Percentiles rank a stretch among this genome's conserved stretches.
These are phyloP conservation scores for Nasalis larvatus DNA, from an alignment of 2,113 vertebrate species.

Conservation along the genomic window DNA sequence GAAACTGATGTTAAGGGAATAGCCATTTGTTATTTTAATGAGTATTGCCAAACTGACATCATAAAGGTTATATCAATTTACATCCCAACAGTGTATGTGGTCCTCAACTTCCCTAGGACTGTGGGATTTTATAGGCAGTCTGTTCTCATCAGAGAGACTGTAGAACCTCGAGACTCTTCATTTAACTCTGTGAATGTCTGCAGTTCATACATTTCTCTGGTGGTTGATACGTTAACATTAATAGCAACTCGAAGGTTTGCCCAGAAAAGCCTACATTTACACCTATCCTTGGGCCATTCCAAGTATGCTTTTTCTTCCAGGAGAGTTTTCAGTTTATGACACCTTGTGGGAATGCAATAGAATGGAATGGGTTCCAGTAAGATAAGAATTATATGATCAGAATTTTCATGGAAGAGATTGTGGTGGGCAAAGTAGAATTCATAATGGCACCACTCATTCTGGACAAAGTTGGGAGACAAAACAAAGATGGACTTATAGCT, in stretches of 20 bases:
- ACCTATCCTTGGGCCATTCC: conserved; percentile 91
- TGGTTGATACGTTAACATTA: conserved; percentile 69
- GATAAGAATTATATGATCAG: conserved; percentile 86
- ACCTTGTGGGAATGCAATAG: conserved; percentile 88
- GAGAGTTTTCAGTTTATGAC: conserved; percentile 89
- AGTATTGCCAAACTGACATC: not conserved
- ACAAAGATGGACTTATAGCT: conserved; percentile 91
- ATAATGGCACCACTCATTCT: conserved; percentile 93
- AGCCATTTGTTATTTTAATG: conserved; percentile 21
- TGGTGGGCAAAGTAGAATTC: conserved; percentile 92
- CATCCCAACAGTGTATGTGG: not conserved
- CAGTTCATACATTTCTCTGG: not conserved
- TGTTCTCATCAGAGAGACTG: conserved; percentile 29
- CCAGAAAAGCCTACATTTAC: conserved; percentile 90
- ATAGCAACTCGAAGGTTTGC: conserved; percentile 88
- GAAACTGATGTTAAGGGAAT: not conserved
- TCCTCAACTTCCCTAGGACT: not conserved
- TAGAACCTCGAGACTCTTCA: conserved; percentile 72
- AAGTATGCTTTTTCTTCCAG: conserved; percentile 89
- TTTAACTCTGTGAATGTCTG: conserved; percentile 32
- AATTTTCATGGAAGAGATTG: conserved; percentile 81
- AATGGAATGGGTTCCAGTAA: conserved; percentile 89
- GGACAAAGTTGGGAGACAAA: conserved; percentile 91
- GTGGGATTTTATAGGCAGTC: not conserved
- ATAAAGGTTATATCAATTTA: not conserved